phyloP scores from a whole-genome alignment of 2,113 vertebrate genomes.

The Poeciliopsis occidentalis region DNA sequence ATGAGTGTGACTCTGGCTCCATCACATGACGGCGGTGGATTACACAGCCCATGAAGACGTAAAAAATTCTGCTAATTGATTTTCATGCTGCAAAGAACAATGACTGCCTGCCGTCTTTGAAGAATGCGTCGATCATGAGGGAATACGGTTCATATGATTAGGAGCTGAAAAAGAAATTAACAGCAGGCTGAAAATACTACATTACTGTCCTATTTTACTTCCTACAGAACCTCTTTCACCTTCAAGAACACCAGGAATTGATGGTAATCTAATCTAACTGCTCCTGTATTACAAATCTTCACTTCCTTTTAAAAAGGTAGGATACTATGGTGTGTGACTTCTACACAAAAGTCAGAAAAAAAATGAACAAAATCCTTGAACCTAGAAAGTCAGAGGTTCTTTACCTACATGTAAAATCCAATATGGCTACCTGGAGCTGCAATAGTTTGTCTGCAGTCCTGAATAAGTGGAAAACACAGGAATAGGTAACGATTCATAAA shows the following conservation, averaged over 20 bases:
- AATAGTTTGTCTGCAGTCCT: no score
- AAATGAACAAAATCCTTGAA: no score
- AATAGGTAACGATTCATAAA: no score
- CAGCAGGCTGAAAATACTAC: background rate
- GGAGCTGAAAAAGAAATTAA: background rate
- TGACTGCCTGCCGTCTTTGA: background rate
- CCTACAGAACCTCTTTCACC: background rate
- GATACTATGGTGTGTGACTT: no score
- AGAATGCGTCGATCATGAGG: background rate
- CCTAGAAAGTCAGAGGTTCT: no score
- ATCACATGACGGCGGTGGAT: background rate
- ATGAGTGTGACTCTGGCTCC: slow-evolving; percentile 2
- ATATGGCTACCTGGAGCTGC: no score
- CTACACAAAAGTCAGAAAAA: no score
- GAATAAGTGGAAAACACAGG: no score
- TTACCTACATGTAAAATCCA: no score
- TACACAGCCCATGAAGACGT: background rate
- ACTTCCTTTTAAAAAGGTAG: background rate
- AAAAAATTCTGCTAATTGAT: slow-evolving; percentile 10
- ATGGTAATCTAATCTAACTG: background rate
- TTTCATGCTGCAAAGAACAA: slow-evolving; percentile 1
- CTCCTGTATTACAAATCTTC: background rate
- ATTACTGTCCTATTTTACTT: background rate
- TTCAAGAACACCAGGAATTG: no score
- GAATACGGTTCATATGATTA: background rate